Base-by-base conservation (phyloP, 2,888 invertebrate genomes). In the Pasiphila rectangulata region DNA sequence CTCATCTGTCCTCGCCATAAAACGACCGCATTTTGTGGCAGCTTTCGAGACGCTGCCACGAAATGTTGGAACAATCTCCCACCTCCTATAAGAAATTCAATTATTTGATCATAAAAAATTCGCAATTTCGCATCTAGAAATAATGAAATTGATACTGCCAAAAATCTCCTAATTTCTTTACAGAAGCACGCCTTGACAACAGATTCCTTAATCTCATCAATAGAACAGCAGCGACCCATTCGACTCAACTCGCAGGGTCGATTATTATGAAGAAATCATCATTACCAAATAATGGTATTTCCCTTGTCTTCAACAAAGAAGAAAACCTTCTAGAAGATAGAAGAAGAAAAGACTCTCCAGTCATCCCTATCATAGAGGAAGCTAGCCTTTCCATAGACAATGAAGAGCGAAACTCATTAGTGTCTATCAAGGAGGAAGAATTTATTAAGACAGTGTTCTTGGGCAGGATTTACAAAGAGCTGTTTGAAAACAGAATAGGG, bases 151-250 rank as follows among this genome's bases (percentile, higher is more conserved):
- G n/a, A n/a, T n/a, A n/a, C n/a, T n/a, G n/a, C n/a, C n/a, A n/a
- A 9, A 17, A 9, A 9, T 17, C 5, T 4, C 9, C 15, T n/a
- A 34, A 10, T 17, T 30, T 35, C 5, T 38, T 29, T 19, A 27
- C 69, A 83, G 83, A 79, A 53, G 56, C 61, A 16, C 71, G 65
- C 15, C 56, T 77, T 1, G 73, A 75, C 30, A 69, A 69, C 27
- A 70, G 75, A 56, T 63, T 71, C 15, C 41, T 46, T 5, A 57
- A 56, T 7, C 61, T 74, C 9, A 54, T 59, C 6, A 53, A 59
- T 7, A 76, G 67, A 57, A 48, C 42, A 12, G 56, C 69, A 3
- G 61, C 57, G 16, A 67, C 63, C 48, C 67, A 67, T 42, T 58
- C 62, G 3, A 74, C 72, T 1, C 75, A 75, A 64, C 66, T 69